These are phyloP conservation scores for Tiphia femorata DNA, from an alignment of 2,888 invertebrate species.

Conservation along the genomic window DNA sequence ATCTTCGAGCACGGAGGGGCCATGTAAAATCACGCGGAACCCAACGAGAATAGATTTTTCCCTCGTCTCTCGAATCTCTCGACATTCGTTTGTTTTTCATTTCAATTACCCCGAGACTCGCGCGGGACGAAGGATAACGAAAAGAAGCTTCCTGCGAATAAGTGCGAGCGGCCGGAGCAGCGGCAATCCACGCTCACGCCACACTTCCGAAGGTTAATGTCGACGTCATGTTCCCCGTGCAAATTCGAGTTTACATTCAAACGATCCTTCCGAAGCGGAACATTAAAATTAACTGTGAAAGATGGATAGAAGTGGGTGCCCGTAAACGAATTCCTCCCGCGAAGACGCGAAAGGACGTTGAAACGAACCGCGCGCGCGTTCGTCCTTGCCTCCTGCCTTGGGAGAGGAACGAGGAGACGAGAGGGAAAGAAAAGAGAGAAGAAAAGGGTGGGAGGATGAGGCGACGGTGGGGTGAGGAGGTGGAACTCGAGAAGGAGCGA, in stretches of 20 bases:
- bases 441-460: neutral
- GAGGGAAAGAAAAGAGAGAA: neutral
- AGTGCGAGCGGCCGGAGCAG: no score
- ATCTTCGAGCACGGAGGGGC: no score
- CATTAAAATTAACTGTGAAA: slow-evolving; percentile 27
- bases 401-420: neutral
- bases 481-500: slow-evolving; percentile 6
- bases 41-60: no score
- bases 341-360: neutral
- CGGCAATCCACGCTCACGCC: no score
- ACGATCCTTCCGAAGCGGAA: neutral
- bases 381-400: neutral
- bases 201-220: neutral
- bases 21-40: no score
- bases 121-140: no score
- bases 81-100: no score
- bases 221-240: slow-evolving; percentile 1
- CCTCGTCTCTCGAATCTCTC: no score
- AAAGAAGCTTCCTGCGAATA: no score
- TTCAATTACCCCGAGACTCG: no score
- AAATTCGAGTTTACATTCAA: slow-evolving; percentile 8
- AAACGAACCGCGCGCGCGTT: neutral
- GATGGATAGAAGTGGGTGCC: slow-evolving; percentile 34
- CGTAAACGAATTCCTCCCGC: slow-evolving; percentile 42
- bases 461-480: neutral